Conservation (phyloP, 2,797 vertebrate species). For the Bovichtus diacanthus region DNA sequence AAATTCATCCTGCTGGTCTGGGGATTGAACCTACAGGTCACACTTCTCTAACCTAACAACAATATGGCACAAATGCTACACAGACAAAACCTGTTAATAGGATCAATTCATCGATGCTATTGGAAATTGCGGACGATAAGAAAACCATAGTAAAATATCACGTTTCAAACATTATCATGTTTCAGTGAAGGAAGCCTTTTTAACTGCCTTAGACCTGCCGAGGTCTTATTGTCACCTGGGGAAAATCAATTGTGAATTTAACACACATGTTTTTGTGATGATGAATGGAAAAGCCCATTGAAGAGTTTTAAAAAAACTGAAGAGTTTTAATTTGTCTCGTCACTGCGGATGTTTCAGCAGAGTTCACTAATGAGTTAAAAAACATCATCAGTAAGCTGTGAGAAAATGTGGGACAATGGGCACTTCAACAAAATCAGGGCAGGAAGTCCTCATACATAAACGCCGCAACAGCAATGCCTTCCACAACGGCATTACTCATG, state of each 20-base stretch:
- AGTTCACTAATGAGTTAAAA: neutral
- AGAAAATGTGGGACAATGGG: slow-evolving; percentile 5
- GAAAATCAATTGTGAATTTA: too few relatives aligned
- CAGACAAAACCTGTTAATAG: neutral
- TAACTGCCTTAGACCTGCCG: too few relatives aligned
- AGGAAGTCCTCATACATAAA: slow-evolving; percentile 26
- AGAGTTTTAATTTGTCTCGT: too few relatives aligned
- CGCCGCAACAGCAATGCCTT: slow-evolving; percentile 25
- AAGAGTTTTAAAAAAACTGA: too few relatives aligned
- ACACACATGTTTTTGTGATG: too few relatives aligned
- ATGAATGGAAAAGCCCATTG: too few relatives aligned
- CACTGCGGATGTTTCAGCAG: neutral
- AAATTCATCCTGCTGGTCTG: too few relatives aligned
- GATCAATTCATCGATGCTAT: neutral
- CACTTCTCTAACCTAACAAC: too few relatives aligned
- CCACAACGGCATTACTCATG: neutral
- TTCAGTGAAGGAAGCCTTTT: too few relatives aligned
- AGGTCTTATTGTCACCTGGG: too few relatives aligned
- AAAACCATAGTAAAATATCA: neutral
- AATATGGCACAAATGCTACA: neutral
- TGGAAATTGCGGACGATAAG: neutral
- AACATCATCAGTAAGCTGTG: slow-evolving; percentile 3
- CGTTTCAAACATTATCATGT: too few relatives aligned
- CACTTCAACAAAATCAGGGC: slow-evolving; percentile 31
- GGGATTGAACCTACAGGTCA: too few relatives aligned